Percentiles rank a stretch among this genome's conserved stretches.
Evolutionary conservation across 2,797 vertebrate species (phyloP).

Genomic region (Streptopelia turtur): DNA sequence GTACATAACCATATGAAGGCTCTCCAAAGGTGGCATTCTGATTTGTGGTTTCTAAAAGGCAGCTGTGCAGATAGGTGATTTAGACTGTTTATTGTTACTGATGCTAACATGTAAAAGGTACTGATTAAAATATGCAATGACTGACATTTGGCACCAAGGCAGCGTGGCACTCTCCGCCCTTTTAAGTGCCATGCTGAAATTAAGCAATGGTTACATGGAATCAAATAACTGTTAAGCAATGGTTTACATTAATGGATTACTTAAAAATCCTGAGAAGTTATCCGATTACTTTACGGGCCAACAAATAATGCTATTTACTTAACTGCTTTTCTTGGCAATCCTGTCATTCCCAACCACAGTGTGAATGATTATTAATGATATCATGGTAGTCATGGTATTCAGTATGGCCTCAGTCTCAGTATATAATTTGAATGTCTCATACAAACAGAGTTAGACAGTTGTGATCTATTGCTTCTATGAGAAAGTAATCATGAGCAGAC

Average conservation of each 20-base stretch:
- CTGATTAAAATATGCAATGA: not conserved
- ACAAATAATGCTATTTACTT: slow-evolving; percentile 40
- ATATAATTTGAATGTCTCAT: slow-evolving; percentile 30
- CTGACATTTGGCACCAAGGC: not conserved
- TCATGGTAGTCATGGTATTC: not conserved
- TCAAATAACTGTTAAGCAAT: slow-evolving; percentile 39
- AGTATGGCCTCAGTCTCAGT: not conserved
- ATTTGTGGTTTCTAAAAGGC: not conserved
- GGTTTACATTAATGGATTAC: slow-evolving; percentile 46
- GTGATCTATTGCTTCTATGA: slow-evolving; percentile 58
- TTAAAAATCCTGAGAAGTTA: slow-evolving; percentile 44
- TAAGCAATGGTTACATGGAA: not conserved
- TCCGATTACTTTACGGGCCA: slow-evolving; percentile 27
- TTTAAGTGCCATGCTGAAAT: not conserved
- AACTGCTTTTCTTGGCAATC: slow-evolving; percentile 20
- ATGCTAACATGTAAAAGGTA: not conserved
- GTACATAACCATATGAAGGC: not conserved
- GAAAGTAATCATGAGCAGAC: slow-evolving; percentile 70
- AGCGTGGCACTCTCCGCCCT: not conserved
- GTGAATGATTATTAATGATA: slow-evolving; percentile 7
- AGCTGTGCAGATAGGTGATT: not conserved
- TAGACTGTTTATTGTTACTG: not conserved
- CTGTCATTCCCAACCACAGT: not conserved
- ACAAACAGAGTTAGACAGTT: slow-evolving; percentile 31
- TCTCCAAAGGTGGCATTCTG: not conserved